Base-by-base conservation (phyloP, 2,888 invertebrate species). In the Platycheirus albimanus region DNA sequence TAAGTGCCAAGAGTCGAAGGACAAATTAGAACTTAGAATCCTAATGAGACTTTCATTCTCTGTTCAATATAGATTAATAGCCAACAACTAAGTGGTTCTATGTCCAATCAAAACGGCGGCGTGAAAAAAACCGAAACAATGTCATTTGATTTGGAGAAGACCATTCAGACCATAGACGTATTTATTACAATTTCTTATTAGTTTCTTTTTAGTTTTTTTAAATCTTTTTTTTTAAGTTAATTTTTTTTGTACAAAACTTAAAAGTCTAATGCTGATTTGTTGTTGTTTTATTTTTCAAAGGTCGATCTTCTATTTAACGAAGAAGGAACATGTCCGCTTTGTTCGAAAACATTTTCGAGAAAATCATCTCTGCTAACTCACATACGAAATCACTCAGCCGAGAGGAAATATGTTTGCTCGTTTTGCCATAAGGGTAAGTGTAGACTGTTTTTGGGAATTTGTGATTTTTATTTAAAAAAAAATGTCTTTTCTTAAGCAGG, bases 381-480 rank as follows among this genome's bases (percentile, higher is more conserved):
- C 86, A 91, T 91, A 87, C 89, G 91, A 67, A 91, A 91, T 88
- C 91, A 91, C 87, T 90, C 91, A 52, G 91, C 90, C 43, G 91
- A 91, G 85, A 88, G 91, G 47, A 91, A 91, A 85, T 91, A 89
- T 87, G 89, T 90, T 67, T 91, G 91, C 86, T 89, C 86, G 74
- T 91, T 87, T 85, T 91, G 91, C 85, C 89, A 91, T 87, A 91
- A 91, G 88, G 91, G 91, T 91, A 85, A 79, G 86, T 4, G 24
- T 6, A 24, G 6, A 6, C 24, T 24, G 24, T 24, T 24, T 24
- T 24, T n/a, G n/a, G 24, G 24, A 3, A 3, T 33, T 33, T 33
- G 30, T 33, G 1, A 24, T 24, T 3, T 24, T 24, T 4, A 24
- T 6, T 24, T 24, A 24, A 4, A 24, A n/a, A n/a, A n/a, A n/a